Base-by-base conservation (phyloP, 2,113 vertebrate species). In the Chrysochloris asiatica region DNA sequence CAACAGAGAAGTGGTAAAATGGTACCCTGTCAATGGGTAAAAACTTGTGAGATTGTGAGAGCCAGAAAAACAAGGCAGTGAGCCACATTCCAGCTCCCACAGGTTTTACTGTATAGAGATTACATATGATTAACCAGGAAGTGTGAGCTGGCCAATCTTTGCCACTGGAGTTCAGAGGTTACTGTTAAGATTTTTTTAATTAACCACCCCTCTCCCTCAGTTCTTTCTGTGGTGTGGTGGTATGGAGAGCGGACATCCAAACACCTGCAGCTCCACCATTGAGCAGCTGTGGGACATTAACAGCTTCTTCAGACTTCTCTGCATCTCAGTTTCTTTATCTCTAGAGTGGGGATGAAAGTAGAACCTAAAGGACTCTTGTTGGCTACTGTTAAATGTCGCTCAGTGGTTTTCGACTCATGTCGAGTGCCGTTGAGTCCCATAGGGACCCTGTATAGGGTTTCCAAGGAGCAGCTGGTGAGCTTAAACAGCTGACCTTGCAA, bases 311-410 rank as follows among this genome's bases (percentile, higher is more conserved):
- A 83, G 50, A 24, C 50, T 38, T 41, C 63, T 67, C 30, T 67
- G 38, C 69, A 36, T 82, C 86, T 84, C 82, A 71, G 41, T 84
- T 75, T 88, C 80, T 30, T 75, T 41, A 69, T 71, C 65, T 50
- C n/a, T 87, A 79, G 72, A 90, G 41, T 19, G 2, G 12, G 26
- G 30, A 24, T n/a, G 41, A 77, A 30, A 87, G 84, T 11, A 81
- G 65, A 47, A 54, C 16, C 56, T 47, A 26, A 26, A 71, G 14
- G 22, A 4, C 56, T 38, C 1, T 10, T 67, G 33, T 14, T 33
- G n/a, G n/a, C n/a, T n/a, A n/a, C n/a, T n/a, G n/a, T n/a, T n/a
- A n/a, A n/a, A n/a, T n/a, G n/a, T n/a, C n/a, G n/a, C n/a, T n/a
- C n/a, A n/a, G n/a, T n/a, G n/a, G n/a, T n/a, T n/a, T n/a, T n/a